Base-by-base conservation (phyloP, 2,797 vertebrate genomes). In the Agapornis canus region DNA sequence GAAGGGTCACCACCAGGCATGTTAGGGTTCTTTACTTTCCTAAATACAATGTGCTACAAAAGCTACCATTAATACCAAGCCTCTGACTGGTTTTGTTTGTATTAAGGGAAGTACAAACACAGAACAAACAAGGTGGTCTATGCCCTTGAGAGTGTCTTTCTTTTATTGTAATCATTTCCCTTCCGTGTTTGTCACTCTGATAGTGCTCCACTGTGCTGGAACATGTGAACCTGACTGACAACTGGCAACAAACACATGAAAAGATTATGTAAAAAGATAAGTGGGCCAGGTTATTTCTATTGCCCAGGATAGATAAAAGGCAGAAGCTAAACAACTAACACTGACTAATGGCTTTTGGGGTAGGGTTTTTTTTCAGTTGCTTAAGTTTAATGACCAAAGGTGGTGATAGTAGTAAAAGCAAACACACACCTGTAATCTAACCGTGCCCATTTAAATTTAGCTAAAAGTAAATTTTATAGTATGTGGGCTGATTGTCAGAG, bases 91-190 rank as follows among this genome's bases (percentile, higher is more conserved):
- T 43, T 80, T 80, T 89, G 57, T 96, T 93, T 87, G 71, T 60
- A 4, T 29, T 49, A 91, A 82, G 76, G 87, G 89, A 92, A 92
- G 79, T 71, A 75, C 49, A 92, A 89, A 68, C 78, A 87, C 64
- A 61, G 89, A 77, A 71, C 71, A 91, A 93, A 75, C 48, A 45
- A 80, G 85, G 82, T 82, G 85, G 87, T 86, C 90, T 89, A 1
- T 83, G 92, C 61, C 93, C 56, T 92, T 89, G 63, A 90, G 93
- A 82, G 63, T 0, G 1, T 65, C 66, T 94, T 73, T 93, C 61
- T 70, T 79, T 86, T 43, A 63, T 13, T 89, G 88, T 45, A 40
- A 69, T 78, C 1, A 5, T 75, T 96, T 95, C 82, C 80, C n/a
- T 90, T 90, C 70, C 0, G 0, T 84, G 77, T 86, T 86, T 88